Evolutionary conservation across 2,797 vertebrate genomes (phyloP).

Genomic region (Epinephelus awoara): DNA sequence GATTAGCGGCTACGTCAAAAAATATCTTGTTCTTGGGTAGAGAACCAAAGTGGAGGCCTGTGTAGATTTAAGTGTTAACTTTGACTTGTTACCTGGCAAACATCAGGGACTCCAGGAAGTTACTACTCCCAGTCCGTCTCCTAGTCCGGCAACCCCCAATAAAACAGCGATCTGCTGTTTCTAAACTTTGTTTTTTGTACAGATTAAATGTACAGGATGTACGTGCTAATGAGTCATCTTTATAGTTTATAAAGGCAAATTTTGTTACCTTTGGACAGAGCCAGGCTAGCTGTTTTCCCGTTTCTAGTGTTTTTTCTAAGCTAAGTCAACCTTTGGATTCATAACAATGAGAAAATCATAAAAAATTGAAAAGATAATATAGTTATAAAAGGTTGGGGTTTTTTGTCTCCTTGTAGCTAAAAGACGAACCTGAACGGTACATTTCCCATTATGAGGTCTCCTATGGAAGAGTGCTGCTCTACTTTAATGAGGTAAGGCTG

Average conservation of each 20-base stretch:
- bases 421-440: slow-evolving; percentile 80
- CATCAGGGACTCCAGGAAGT: neutral
- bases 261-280: neutral
- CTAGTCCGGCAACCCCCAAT: no score
- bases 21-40: no score
- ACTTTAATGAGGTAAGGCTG: slow-evolving; percentile 83
- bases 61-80: neutral
- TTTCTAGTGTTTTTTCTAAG: neutral
- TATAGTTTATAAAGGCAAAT: neutral
- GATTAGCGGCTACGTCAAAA: no score
- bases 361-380: neutral
- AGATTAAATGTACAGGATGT: no score
- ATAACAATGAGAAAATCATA: neutral
- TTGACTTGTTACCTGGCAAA: neutral
- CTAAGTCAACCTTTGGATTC: neutral
- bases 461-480: slow-evolving; percentile 87
- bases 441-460: slow-evolving; percentile 90
- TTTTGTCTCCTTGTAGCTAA: slow-evolving; percentile 81
- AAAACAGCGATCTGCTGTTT: no score
- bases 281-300: neutral
- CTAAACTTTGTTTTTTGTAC: no score
- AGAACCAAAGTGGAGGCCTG: neutral
- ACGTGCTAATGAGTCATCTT: neutral
- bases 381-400: neutral
- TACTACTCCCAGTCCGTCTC: neutral